Conservation (phyloP, 2,113 vertebrate species). For the Zapornia atra region DNA sequence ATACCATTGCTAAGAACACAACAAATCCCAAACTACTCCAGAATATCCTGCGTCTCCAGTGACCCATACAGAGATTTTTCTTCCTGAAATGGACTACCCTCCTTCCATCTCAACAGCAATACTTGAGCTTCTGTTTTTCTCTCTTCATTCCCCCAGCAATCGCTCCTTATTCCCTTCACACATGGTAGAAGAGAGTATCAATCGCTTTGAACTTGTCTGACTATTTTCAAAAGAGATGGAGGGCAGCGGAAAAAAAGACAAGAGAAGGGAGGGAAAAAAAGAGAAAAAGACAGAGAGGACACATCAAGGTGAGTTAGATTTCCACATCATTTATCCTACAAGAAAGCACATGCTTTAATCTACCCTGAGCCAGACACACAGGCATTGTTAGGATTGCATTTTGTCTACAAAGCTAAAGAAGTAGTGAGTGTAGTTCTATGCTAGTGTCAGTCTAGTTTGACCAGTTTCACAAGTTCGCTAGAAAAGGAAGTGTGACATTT, state of each 20-base stretch:
- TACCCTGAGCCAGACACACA: constrained; percentile 65
- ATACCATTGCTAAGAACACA: neutral
- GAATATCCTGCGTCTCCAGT: neutral
- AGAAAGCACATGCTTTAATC: constrained; percentile 80
- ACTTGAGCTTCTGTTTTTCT: constrained; percentile 38
- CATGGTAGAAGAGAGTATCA: constrained; percentile 50
- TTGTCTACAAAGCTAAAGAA: constrained; percentile 62
- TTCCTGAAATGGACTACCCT: neutral
- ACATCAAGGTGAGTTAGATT: constrained; percentile 84
- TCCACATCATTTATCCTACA: constrained; percentile 83
- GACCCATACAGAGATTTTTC: neutral
- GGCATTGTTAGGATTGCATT: constrained; percentile 54
- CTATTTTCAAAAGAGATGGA: constrained; percentile 78
- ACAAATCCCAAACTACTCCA: neutral
- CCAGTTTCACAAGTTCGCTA: constrained; percentile 59
- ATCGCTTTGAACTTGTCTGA: constrained; percentile 78
- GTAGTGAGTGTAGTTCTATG: neutral
- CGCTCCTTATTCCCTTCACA: constrained; percentile 58
- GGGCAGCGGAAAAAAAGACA: constrained; percentile 44
- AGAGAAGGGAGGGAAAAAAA: neutral
- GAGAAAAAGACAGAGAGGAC: constrained; percentile 64
- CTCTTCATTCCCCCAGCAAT: constrained; percentile 24
- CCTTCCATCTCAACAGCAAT: constrained; percentile 57
- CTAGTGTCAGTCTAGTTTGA: constrained; percentile 63
- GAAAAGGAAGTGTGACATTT: constrained; percentile 64